Conservation (phyloP, 2,797 vertebrate species). For the Rhinogobio ventralis region DNA sequence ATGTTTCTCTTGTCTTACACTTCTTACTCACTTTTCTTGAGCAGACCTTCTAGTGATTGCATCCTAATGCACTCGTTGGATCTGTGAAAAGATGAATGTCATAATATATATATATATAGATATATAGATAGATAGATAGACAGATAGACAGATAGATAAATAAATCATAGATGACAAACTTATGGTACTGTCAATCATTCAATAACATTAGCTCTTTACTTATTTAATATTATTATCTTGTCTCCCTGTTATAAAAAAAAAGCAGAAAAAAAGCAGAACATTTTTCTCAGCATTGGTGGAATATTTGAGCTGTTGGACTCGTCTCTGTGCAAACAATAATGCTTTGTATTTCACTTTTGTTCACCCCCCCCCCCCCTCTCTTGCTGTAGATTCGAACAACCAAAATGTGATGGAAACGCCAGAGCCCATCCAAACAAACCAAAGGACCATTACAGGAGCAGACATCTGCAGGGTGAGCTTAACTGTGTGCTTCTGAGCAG, state of each 20-base stretch:
- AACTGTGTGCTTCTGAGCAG: slow-evolving; percentile 1
- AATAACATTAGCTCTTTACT: background rate
- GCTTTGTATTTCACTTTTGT: slow-evolving; percentile 28
- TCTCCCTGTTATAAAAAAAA: background rate
- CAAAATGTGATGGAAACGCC: slow-evolving; percentile 92
- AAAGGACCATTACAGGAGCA: slow-evolving; percentile 88
- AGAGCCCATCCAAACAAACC: slow-evolving; percentile 90
- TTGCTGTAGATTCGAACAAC: slow-evolving; percentile 89
- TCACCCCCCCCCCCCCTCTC: slow-evolving; percentile 2
- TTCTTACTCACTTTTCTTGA: slow-evolving; percentile 49
- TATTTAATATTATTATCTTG: background rate
- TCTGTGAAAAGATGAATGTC: background rate
- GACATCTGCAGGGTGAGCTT: slow-evolving; percentile 91
- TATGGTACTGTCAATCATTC: too few relatives aligned
- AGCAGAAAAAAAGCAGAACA: background rate
- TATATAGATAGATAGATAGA: background rate
- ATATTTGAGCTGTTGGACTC: background rate
- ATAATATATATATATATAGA: background rate
- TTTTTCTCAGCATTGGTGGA: slow-evolving; percentile 1
- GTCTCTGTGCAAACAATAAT: slow-evolving; percentile 9
- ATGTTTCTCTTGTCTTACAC: slow-evolving; percentile 75
- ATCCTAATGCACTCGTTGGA: slow-evolving; percentile 59
- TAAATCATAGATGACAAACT: background rate
- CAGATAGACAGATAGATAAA: background rate
- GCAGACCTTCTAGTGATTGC: slow-evolving; percentile 48